Conservation (phyloP, 2,888 invertebrate species). For the Pilophorus perplexus region DNA sequence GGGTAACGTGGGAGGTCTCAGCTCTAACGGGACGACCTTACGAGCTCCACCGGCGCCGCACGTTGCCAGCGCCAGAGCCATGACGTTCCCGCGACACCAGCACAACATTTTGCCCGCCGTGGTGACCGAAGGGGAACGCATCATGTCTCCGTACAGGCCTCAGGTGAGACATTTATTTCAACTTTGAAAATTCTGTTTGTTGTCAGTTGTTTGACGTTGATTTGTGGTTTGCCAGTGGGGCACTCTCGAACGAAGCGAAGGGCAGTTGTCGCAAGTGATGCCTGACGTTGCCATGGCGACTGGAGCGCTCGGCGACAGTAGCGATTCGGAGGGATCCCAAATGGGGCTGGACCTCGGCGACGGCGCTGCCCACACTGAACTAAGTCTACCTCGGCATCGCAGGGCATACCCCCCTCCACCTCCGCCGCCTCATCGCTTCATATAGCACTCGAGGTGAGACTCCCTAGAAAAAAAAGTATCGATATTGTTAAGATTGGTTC, state of each 20-base stretch:
- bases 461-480: neutral
- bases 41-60: conserved; percentile 12
- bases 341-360: conserved; percentile 84
- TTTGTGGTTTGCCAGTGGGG: conserved; percentile 36
- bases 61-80: neutral
- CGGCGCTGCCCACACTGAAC: conserved; percentile 57
- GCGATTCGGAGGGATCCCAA: conserved; percentile 57
- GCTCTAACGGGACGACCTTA: conserved; percentile 7
- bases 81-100: conserved; percentile 43
- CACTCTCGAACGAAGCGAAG: conserved; percentile 53
- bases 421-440: conserved; percentile 50
- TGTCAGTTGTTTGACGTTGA: too few relatives aligned
- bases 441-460: conserved; percentile 48
- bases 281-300: conserved; percentile 93
- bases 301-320: conserved; percentile 49
- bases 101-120: conserved; percentile 61
- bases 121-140: conserved; percentile 62
- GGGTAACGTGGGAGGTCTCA: conserved; percentile 25
- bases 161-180: conserved; percentile 47
- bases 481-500: too few relatives aligned
- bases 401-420: conserved; percentile 48
- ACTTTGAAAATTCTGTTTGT: neutral
- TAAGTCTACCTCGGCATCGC: conserved; percentile 38
- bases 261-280: conserved; percentile 77
- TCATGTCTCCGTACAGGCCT: conserved; percentile 51